Percentiles rank a stretch among this genome's conserved stretches.
Evolutionary conservation across 2,797 vertebrate genomes (phyloP).

Genomic region (Sylvia borin): DNA sequence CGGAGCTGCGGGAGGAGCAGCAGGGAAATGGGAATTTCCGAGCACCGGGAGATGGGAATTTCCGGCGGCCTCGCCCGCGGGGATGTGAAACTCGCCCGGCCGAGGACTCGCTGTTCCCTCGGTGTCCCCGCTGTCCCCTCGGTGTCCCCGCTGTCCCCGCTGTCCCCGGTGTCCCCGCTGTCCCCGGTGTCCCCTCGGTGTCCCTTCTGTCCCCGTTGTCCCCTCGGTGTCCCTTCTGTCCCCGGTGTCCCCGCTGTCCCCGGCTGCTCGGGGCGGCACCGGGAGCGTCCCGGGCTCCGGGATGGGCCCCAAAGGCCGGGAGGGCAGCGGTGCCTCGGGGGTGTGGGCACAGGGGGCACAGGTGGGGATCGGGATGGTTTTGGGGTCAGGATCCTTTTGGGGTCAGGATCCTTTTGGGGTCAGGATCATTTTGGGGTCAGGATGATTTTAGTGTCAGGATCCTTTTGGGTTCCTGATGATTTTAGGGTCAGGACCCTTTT

Average conservation of each 20-base stretch:
- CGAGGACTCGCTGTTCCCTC: not conserved
- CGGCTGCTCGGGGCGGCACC: too few relatives aligned
- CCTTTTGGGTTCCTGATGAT: accelerated
- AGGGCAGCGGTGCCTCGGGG: accelerated
- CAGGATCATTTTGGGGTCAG: accelerated
- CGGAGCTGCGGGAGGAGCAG: not conserved
- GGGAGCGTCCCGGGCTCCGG: not conserved
- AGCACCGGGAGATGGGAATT: constrained; percentile 1
- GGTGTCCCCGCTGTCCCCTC: too few relatives aligned
- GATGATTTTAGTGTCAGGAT: not conserved
- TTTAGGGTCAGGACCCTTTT: accelerated
- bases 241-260: too few relatives aligned
- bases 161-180: too few relatives aligned
- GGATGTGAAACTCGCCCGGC: not conserved
- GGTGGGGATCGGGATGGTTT: not conserved
- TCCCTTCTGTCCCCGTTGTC: too few relatives aligned
- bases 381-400: too few relatives aligned
- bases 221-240: too few relatives aligned
- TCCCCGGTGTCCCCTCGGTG: too few relatives aligned
- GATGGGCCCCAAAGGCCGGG: not conserved
- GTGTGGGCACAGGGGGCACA: not conserved
- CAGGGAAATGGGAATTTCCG: not conserved
- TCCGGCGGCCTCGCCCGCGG: not conserved
- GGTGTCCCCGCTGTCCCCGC: too few relatives aligned
- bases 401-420: not conserved